Evolutionary conservation across 2,888 invertebrate species (phyloP).

Genomic region (Hypomecis punctinalis): DNA sequence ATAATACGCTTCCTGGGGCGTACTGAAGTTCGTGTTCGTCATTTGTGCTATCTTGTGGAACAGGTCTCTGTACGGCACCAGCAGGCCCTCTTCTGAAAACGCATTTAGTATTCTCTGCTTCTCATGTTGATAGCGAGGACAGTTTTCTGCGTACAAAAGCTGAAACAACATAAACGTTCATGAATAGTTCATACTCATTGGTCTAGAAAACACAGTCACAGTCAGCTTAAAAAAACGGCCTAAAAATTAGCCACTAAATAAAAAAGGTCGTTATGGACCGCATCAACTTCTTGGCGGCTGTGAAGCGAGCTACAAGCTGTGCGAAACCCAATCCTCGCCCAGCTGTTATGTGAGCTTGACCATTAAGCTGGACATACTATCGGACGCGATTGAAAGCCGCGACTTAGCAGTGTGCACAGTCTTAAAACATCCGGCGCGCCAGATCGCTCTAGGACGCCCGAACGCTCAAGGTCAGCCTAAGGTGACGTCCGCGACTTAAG

Average conservation of each 20-base stretch:
- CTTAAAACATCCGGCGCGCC: no score
- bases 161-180: constrained; percentile 50
- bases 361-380: no score
- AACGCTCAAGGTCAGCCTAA: no score
- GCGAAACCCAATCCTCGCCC: not conserved
- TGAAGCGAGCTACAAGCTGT: no score
- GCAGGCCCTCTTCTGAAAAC: constrained; percentile 72
- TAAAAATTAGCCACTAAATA: constrained; percentile 11
- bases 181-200: not conserved
- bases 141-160: constrained; percentile 79
- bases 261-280: not conserved
- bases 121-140: constrained; percentile 76
- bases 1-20: constrained; percentile 77
- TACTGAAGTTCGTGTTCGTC: constrained; percentile 79
- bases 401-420: no score
- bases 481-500: no score
- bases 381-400: no score
- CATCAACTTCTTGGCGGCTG: no score
- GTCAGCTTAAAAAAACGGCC: not conserved
- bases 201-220: no score
- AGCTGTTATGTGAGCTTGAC: no score
- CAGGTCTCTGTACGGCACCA: constrained; percentile 72
- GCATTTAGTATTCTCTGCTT: constrained; percentile 73
- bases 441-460: no score
- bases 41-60: constrained; percentile 77